phyloP scores from a whole-genome alignment of 2,888 invertebrate genomes.

The Didymodactylos carnosus region DNA sequence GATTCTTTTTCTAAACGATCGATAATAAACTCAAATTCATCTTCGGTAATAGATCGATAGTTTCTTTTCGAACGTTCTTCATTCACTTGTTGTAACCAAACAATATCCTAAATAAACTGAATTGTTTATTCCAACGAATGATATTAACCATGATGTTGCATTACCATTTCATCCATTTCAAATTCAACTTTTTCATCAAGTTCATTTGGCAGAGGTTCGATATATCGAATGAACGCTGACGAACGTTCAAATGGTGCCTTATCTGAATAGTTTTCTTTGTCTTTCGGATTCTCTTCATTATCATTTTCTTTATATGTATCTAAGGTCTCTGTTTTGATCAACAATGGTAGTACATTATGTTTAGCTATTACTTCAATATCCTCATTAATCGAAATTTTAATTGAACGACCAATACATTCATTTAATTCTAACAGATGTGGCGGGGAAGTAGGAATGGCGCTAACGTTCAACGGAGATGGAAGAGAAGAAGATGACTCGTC shows the following conservation, averaged over 20 bases:
- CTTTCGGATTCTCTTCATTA: not conserved
- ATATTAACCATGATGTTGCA: no score
- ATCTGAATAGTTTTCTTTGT: no score
- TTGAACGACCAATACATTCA: not conserved
- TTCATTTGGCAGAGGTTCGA: conserved; percentile 79
- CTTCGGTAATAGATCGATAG: conserved; percentile 57
- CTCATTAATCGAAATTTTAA: not conserved
- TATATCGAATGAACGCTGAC: conserved; percentile 43
- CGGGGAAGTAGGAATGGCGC: not conserved
- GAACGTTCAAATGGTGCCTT: not conserved
- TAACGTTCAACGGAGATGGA: not conserved
- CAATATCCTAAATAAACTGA: conserved; percentile 52
- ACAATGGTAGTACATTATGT: not conserved
- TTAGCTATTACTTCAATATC: not conserved
- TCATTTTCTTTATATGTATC: no score
- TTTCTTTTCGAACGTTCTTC: conserved; percentile 46
- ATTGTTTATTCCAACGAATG: no score
- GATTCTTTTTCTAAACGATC: conserved; percentile 92
- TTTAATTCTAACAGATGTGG: not conserved
- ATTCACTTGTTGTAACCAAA: conserved; percentile 75
- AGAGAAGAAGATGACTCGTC: no score
- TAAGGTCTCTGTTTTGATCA: not conserved
- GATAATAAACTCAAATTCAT: conserved; percentile 81
- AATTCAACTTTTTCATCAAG: conserved; percentile 78
- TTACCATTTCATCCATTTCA: conserved; percentile 77